Conservation (phyloP, 2,113 vertebrate species). For the Myxocyprinus asiaticus region DNA sequence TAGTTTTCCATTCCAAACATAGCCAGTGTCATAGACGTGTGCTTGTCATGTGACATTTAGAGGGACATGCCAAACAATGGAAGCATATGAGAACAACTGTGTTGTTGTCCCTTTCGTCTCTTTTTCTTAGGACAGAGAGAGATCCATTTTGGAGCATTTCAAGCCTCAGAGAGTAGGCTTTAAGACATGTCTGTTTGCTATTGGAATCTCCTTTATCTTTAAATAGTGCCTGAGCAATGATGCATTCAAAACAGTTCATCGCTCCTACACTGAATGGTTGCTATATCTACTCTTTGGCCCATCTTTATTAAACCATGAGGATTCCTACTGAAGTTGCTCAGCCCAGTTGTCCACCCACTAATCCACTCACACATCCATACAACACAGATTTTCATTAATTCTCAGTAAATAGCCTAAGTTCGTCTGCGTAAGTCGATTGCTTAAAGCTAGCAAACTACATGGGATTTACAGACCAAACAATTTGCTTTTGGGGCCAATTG, state of each 20-base stretch:
- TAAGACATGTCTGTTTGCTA: slow-evolving; percentile 39
- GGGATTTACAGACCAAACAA: neutral
- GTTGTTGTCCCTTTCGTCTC: slow-evolving; percentile 28
- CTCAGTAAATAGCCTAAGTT: neutral
- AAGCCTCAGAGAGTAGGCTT: slow-evolving; percentile 31
- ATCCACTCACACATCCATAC: slow-evolving; percentile 17
- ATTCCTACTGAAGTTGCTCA: slow-evolving; percentile 1
- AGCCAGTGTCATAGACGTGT: neutral
- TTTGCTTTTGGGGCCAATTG: neutral
- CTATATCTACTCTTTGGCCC: neutral
- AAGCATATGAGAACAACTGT: slow-evolving; percentile 42
- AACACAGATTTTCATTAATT: slow-evolving; percentile 29
- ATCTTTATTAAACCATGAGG: slow-evolving; percentile 32
- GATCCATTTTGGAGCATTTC: slow-evolving; percentile 34
- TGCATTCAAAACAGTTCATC: slow-evolving; percentile 23
- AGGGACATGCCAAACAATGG: slow-evolving; percentile 23
- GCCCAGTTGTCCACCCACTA: slow-evolving; percentile 1
- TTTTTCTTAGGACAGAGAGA: slow-evolving; percentile 24
- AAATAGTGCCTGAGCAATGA: slow-evolving; percentile 32
- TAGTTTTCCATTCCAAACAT: too few relatives aligned
- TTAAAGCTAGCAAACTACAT: too few relatives aligned
- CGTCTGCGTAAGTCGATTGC: neutral
- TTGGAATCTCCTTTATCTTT: slow-evolving; percentile 40
- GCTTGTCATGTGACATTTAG: slow-evolving; percentile 17
- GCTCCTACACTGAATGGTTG: slow-evolving; percentile 3